Conservation (phyloP, 2,797 vertebrate genomes). For the Ceyx erithaca region DNA sequence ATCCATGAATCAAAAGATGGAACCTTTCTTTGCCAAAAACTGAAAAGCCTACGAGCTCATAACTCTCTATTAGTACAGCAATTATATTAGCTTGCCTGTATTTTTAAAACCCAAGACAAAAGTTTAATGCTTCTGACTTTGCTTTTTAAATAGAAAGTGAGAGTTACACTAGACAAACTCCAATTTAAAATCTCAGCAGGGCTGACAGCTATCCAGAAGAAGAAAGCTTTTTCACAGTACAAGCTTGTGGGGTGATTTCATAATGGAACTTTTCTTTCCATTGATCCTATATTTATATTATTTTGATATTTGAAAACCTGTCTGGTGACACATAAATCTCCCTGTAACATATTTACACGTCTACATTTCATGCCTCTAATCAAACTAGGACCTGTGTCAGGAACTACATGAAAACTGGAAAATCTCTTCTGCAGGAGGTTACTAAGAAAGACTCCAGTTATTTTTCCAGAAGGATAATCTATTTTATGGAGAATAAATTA, state of each 20-base stretch:
- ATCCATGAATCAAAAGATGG: not conserved
- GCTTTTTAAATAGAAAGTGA: slow-evolving; percentile 45
- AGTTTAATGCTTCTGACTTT: slow-evolving; percentile 21
- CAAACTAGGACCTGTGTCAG: not conserved
- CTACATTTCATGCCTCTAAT: not conserved
- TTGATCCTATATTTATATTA: slow-evolving; percentile 28
- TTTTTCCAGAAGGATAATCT: not conserved
- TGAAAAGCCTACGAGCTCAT: not conserved
- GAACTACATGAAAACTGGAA: not conserved
- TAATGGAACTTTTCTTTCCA: slow-evolving; percentile 29
- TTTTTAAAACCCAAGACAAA: slow-evolving; percentile 4
- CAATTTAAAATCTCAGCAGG: slow-evolving; percentile 43
- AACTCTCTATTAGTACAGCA: slow-evolving; percentile 7
- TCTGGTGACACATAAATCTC: slow-evolving; percentile 8
- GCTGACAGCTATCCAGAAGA: slow-evolving; percentile 29
- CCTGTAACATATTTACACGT: slow-evolving; percentile 25
- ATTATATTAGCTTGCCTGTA: slow-evolving; percentile 19
- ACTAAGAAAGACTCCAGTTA: not conserved
- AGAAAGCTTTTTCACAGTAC: not conserved
- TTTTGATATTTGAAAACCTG: slow-evolving; percentile 21
- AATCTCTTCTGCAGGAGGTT: not conserved
- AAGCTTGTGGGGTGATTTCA: slow-evolving; percentile 23
- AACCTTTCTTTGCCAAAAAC: slow-evolving; percentile 11
- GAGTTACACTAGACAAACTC: slow-evolving; percentile 35
- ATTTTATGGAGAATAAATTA: not conserved